Evolutionary conservation across 2,888 invertebrate species (phyloP), one percentile per base, ranked within the genome.

Genomic region (Luperina nickerlii): DNA sequence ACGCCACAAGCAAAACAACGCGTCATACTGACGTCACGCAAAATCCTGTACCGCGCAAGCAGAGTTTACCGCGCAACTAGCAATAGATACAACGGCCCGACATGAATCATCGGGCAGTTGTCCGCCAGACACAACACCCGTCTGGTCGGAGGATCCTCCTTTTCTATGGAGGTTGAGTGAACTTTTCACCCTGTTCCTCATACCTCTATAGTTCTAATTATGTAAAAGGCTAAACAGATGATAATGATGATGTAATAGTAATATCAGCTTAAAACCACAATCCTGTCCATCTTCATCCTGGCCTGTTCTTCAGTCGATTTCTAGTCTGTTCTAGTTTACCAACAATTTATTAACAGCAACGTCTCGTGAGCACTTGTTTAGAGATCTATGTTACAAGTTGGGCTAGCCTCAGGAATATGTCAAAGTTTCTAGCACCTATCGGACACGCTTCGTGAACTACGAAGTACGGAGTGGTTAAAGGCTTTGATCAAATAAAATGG

Each of bases 321-420:
- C 5, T 15, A 27, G 9, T 13, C n/a, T 76, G 72, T 24, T 24
- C 65, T 79, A 15, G 70, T 67, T 48, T 48, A 8, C n/a, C n/a
- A 81, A 81, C 81, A 81, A 85, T 85, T 74, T 78, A 74, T 72
- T 78, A 78, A 68, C 67, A 60, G 24, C 32, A 67, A 51, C 48
- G 74, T 74, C 78, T 63, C 63, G 20, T 48, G 65, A 68, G 63
- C 67, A 83, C 60, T 69, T 82, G 82, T 68, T 84, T 65, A 65
- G 71, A 78, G 82, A 85, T 84, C 71, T 54, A 78, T 81, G 82
- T 69, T 38, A 82, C 54, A 82, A 84, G 85, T 85, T 85, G 38
- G 27, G 69, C 42, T 84, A 67, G 60, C 82, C 82, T 65, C 82
- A 72, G 78, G 78, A 85, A 77, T 84, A 82, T 82, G 65, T 84